Percentiles rank a stretch among this genome's conserved stretches.
Evolutionary conservation across 2,113 vertebrate species (phyloP).

Genomic region (Pteropus alecto): DNA sequence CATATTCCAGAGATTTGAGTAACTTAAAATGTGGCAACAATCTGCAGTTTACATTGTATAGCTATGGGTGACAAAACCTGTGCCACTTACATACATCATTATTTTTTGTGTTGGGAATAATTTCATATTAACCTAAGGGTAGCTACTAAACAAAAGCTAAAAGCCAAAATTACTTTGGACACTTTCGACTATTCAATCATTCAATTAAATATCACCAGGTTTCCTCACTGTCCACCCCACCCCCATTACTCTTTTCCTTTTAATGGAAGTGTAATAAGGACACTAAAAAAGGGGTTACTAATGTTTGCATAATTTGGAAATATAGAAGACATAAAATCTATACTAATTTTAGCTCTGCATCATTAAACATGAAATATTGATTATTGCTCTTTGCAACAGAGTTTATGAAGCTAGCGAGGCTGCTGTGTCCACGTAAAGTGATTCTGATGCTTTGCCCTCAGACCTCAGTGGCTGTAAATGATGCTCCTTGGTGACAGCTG

Average conservation of each 20-base stretch:
- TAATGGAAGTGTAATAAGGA: slow-evolving; percentile 63
- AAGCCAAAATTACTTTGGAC: slow-evolving; percentile 63
- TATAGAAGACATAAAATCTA: slow-evolving; percentile 87
- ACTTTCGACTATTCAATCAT: slow-evolving; percentile 69
- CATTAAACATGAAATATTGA: slow-evolving; percentile 84
- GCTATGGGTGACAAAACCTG: slow-evolving; percentile 65
- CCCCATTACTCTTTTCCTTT: background rate
- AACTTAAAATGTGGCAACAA: slow-evolving; percentile 74
- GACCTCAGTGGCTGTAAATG: slow-evolving; percentile 49
- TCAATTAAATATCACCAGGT: slow-evolving; percentile 66
- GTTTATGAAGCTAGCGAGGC: slow-evolving; percentile 77
- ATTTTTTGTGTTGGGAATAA: slow-evolving; percentile 65
- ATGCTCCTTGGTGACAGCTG: slow-evolving; percentile 62
- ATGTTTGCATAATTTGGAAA: slow-evolving; percentile 86
- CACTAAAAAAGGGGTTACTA: slow-evolving; percentile 64
- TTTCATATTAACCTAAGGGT: slow-evolving; percentile 76
- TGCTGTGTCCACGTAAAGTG: slow-evolving; percentile 71
- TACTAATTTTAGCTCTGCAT: slow-evolving; percentile 86
- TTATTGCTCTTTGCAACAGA: slow-evolving; percentile 68
- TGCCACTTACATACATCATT: slow-evolving; percentile 68
- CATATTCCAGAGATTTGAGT: slow-evolving; percentile 21
- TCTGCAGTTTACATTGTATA: slow-evolving; percentile 63
- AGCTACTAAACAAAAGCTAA: slow-evolving; percentile 61
- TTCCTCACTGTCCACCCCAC: background rate
- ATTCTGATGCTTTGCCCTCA: slow-evolving; percentile 56